These are phyloP conservation scores for Spinibarbus caldwelli DNA, from an alignment of 2,797 vertebrate species.

Conservation along the genomic window DNA sequence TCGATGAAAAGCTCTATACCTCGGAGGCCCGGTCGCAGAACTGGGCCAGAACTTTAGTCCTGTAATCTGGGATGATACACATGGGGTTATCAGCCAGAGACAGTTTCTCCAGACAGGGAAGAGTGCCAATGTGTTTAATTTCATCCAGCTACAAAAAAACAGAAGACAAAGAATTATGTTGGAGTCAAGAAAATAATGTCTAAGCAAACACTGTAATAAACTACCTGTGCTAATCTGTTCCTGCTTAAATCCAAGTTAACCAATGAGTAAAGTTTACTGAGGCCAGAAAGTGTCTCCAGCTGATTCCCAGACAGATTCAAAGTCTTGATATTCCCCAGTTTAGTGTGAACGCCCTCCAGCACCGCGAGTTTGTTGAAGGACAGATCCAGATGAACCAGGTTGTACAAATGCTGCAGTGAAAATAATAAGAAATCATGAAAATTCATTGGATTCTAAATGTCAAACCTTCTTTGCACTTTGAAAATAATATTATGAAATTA, in stretches of 20 bases:
- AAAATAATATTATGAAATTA: neutral
- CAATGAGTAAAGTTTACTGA: slow-evolving; percentile 94
- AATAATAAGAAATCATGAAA: neutral
- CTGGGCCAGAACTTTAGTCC: slow-evolving; percentile 95
- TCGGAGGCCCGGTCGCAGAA: slow-evolving; percentile 95
- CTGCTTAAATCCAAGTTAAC: slow-evolving; percentile 93
- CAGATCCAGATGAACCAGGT: slow-evolving; percentile 95
- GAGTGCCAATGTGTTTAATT: slow-evolving; percentile 85
- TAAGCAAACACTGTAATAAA: neutral
- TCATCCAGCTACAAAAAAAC: slow-evolving; percentile 87
- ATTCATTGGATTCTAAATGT: no score
- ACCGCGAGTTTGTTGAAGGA: slow-evolving; percentile 89
- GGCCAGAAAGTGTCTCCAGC: slow-evolving; percentile 85
- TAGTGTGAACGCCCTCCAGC: slow-evolving; percentile 90
- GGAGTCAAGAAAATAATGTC: neutral
- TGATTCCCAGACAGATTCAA: slow-evolving; percentile 93
- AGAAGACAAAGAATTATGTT: neutral
- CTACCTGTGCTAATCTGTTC: slow-evolving; percentile 92
- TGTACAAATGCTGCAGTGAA: slow-evolving; percentile 89
- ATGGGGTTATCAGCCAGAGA: slow-evolving; percentile 86
- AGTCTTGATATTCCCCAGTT: slow-evolving; percentile 96
- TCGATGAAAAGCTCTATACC: slow-evolving; percentile 74
- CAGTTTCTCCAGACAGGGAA: slow-evolving; percentile 93
- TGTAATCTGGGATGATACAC: slow-evolving; percentile 95
- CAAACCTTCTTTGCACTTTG: neutral